Evolutionary conservation across 2,888 invertebrate genomes (phyloP).

Genomic region (Xestia ashworthii): DNA sequence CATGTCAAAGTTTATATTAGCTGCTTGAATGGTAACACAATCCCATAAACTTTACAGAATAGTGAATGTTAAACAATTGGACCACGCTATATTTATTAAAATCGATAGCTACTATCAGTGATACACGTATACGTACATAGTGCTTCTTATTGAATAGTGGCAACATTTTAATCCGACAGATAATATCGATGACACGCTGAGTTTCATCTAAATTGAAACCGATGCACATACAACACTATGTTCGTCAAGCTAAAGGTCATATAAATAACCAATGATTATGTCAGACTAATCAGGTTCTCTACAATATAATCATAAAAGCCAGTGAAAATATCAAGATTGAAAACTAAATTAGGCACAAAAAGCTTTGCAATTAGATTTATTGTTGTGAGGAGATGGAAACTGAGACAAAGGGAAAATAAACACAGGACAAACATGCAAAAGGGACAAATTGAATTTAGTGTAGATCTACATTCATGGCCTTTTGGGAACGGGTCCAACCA

Average conservation of each 20-base stretch:
- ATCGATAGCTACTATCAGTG: neutral
- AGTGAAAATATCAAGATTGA: neutral
- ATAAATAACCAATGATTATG: neutral
- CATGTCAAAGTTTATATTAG: constrained; percentile 10
- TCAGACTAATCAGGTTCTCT: neutral
- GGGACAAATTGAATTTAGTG: constrained; percentile 44
- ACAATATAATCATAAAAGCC: neutral
- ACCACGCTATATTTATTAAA: constrained; percentile 20
- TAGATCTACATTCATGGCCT: constrained; percentile 10
- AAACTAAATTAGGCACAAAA: constrained; percentile 68
- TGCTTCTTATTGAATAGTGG: neutral
- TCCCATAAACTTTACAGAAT: constrained; percentile 5
- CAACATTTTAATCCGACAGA: constrained; percentile 9
- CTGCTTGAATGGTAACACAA: constrained; percentile 23
- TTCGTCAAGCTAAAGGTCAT: neutral
- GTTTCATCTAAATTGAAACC: constrained; percentile 19
- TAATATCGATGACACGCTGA: constrained; percentile 5
- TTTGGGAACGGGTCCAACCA: constrained; percentile 34
- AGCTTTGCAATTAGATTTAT: constrained; percentile 70
- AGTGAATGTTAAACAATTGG: constrained; percentile 19
- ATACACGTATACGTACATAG: neutral
- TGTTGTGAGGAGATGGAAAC: constrained; percentile 51
- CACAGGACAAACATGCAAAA: constrained; percentile 6
- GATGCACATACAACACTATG: constrained; percentile 27
- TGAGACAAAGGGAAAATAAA: constrained; percentile 55